Percentiles rank a stretch among this genome's conserved stretches.
phyloP scores from a whole-genome alignment of 2,113 vertebrate genomes.

The Monopterus albus region DNA sequence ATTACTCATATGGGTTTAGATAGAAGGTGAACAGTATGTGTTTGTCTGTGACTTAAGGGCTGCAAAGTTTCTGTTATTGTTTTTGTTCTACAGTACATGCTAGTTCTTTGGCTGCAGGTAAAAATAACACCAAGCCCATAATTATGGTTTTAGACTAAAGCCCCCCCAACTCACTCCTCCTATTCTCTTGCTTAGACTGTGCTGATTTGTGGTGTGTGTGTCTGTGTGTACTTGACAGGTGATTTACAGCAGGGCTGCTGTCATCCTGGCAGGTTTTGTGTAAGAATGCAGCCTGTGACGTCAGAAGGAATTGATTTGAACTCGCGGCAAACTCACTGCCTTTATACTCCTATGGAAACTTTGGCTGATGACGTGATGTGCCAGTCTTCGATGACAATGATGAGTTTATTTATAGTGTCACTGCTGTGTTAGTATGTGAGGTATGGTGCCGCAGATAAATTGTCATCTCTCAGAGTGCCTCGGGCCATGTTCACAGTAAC shows the following conservation, averaged over 20 bases:
- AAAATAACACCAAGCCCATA: constrained; percentile 73
- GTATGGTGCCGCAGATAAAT: constrained; percentile 39
- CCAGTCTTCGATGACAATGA: constrained; percentile 17
- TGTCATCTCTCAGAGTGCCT: constrained; percentile 39
- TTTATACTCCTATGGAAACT: constrained; percentile 19
- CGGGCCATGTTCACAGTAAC: constrained; percentile 6
- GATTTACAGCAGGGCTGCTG: constrained; percentile 24
- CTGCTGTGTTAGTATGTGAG: constrained; percentile 31
- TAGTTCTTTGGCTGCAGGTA: constrained; percentile 55
- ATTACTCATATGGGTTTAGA: constrained; percentile 49
- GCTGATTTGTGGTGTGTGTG: constrained; percentile 35
- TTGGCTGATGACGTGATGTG: background rate
- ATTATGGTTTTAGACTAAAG: constrained; percentile 71
- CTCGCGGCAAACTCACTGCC: background rate
- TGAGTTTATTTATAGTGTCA: constrained; percentile 55
- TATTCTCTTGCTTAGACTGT: constrained; percentile 57
- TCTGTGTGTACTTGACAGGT: constrained; percentile 12
- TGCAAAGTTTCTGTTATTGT: constrained; percentile 64
- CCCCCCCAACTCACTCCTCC: constrained; percentile 49
- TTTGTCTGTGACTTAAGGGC: constrained; percentile 59
- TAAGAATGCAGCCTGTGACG: constrained; percentile 40
- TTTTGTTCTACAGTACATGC: constrained; percentile 50
- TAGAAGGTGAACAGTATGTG: constrained; percentile 23
- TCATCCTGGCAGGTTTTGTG: constrained; percentile 18
- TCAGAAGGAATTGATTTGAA: constrained; percentile 11